A percentile compares a stretch with the other conserved stretches of the same genome.
These are phyloP conservation scores for Ariopsis seemanni DNA, from an alignment of 2,113 vertebrate genomes.

Conservation along the genomic window DNA sequence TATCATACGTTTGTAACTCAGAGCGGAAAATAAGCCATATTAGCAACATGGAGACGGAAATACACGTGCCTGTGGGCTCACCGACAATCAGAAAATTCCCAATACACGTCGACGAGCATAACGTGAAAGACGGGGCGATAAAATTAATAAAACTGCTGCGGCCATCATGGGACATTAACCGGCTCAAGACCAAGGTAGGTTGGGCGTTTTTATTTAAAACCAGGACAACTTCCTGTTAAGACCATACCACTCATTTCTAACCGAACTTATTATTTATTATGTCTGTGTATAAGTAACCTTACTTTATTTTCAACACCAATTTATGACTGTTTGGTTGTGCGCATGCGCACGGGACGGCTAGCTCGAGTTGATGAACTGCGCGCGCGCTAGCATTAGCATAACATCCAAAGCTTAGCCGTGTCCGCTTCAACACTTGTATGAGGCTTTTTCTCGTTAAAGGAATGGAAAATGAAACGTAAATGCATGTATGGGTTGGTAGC, in stretches of 20 bases:
- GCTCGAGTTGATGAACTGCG: not conserved
- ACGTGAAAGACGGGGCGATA: slow-evolving; percentile 85
- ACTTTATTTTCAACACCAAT: too few species aligned
- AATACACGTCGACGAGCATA: slow-evolving; percentile 85
- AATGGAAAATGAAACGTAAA: too few species aligned
- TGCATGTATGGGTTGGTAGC: too few species aligned
- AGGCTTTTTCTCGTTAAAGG: not conserved
- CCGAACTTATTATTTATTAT: too few species aligned
- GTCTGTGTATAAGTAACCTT: too few species aligned
- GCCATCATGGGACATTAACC: slow-evolving; percentile 80
- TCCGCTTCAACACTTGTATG: not conserved
- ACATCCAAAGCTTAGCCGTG: not conserved
- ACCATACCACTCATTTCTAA: not conserved
- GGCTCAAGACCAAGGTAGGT: slow-evolving; percentile 86
- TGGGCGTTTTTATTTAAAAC: slow-evolving; percentile 1
- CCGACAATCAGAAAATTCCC: slow-evolving; percentile 77
- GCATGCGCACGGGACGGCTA: not conserved
- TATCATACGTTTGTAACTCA: slow-evolving; percentile 51
- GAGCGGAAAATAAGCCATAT: slow-evolving; percentile 40
- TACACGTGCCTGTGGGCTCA: slow-evolving; percentile 74
- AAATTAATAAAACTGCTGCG: slow-evolving; percentile 84
- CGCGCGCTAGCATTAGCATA: not conserved
- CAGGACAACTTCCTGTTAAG: not conserved
- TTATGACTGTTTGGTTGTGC: not conserved
- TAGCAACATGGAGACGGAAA: slow-evolving; percentile 74